A percentile compares a stretch with the other conserved stretches of the same genome.
Conservation (phyloP, 2,888 invertebrate species). For the Mythimna albipuncta region DNA sequence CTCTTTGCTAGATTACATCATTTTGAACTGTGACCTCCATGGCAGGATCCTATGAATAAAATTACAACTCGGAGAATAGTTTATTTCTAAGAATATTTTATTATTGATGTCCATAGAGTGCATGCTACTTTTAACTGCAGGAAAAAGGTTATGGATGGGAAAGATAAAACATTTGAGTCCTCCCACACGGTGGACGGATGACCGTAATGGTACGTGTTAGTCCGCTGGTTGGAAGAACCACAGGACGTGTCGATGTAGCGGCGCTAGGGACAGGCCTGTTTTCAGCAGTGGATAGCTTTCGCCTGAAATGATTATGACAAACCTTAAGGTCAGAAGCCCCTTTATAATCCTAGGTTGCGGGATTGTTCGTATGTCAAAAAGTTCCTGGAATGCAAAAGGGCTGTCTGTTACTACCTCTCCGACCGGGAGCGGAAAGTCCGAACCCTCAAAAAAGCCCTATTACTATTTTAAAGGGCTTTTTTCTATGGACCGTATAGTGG, state of each 20-base stretch:
- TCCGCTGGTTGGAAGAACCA: background rate
- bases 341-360: too few relatives aligned
- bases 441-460: too few relatives aligned
- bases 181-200: background rate
- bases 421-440: too few relatives aligned
- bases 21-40: slow-evolving; percentile 30
- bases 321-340: too few relatives aligned
- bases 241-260: background rate
- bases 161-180: background rate
- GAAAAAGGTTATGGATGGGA: background rate
- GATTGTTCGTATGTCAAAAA: too few relatives aligned
- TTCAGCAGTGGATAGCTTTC: background rate
- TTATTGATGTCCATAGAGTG: background rate
- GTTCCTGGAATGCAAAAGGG: too few relatives aligned
- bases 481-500: background rate
- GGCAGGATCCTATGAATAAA: background rate
- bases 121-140: background rate
- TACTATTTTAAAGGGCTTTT: background rate
- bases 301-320: background rate
- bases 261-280: background rate
- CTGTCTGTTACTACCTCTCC: background rate
- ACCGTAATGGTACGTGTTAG: background rate
- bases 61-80: background rate
- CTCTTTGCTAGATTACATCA: slow-evolving; percentile 36
- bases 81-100: background rate